These are phyloP conservation scores for Macrotrachela quadricornifera DNA, from an alignment of 1,140 invertebrate genomes.

Conservation along the genomic window DNA sequence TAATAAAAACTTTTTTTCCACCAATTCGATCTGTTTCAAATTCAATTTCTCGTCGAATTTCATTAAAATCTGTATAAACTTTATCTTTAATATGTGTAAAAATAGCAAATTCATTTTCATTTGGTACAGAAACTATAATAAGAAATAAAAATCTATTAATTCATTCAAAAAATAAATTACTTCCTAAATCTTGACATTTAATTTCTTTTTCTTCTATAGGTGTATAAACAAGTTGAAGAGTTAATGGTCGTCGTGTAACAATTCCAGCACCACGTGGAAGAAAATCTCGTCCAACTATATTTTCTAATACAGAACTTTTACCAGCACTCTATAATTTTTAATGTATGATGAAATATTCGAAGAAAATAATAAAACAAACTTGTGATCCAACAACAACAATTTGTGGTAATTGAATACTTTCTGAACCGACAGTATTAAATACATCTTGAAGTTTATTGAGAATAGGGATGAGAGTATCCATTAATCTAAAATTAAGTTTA, in stretches of 20 bases:
- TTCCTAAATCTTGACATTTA: too few relatives aligned
- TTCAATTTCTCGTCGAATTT: constrained; percentile 70
- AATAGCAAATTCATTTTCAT: constrained; percentile 75
- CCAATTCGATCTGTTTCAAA: constrained; percentile 71
- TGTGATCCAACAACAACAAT: constrained; percentile 95
- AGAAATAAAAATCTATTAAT: constrained; percentile 42
- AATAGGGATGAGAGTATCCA: constrained; percentile 96
- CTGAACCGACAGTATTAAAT: constrained; percentile 92
- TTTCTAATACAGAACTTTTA: constrained; percentile 96
- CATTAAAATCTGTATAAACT: constrained; percentile 72
- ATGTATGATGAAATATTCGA: neutral
- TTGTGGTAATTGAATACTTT: constrained; percentile 90
- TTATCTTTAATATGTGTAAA: constrained; percentile 78
- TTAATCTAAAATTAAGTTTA: constrained; percentile 28
- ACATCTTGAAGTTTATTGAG: constrained; percentile 99
- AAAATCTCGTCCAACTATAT: constrained; percentile 85
- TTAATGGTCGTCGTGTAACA: constrained; percentile 74
- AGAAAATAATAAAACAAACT: constrained; percentile 38
- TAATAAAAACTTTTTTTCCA: constrained; percentile 50
- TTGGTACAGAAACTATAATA: neutral
- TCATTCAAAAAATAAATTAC: constrained; percentile 29
- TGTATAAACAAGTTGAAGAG: constrained; percentile 77
- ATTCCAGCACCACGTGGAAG: constrained; percentile 86
- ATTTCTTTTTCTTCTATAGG: constrained; percentile 46
- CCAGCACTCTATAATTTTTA: constrained; percentile 62